A percentile compares a stretch with the other conserved stretches of the same genome.
These are phyloP conservation scores for Felis catus DNA, from an alignment of 2,113 vertebrate genomes.

Conservation along the genomic window DNA sequence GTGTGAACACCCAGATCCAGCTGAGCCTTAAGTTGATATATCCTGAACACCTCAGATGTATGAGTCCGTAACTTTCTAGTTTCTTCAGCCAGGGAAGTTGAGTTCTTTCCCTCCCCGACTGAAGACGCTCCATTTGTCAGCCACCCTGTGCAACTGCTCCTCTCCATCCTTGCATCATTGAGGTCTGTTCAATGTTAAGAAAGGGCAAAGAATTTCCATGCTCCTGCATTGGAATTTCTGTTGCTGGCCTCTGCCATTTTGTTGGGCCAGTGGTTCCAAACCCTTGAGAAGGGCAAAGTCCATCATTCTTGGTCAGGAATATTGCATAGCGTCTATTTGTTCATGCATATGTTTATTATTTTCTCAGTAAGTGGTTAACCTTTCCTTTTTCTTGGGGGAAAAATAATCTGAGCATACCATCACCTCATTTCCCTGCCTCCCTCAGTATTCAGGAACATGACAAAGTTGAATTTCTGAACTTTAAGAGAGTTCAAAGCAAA, in stretches of 20 bases:
- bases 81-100: neutral
- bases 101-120: neutral
- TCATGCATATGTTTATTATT: neutral
- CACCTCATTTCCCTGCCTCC: neutral
- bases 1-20: neutral
- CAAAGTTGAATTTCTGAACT: neutral
- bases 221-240: neutral
- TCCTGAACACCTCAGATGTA: neutral
- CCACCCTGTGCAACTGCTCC: neutral
- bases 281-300: neutral
- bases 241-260: neutral
- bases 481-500: neutral
- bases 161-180: neutral
- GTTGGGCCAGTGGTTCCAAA: neutral
- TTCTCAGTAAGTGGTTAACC: neutral
- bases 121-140: neutral
- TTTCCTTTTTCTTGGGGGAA: neutral
- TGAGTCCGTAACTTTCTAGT: neutral
- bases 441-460: neutral
- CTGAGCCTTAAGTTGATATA: neutral
- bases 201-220: neutral
- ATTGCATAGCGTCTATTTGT: neutral
- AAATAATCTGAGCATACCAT: neutral
- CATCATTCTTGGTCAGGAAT: neutral
- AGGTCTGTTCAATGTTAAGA: neutral